Percentiles rank a stretch among this genome's conserved stretches.
phyloP scores from a whole-genome alignment of 2,797 vertebrate species.

The Rallus crepitans region DNA sequence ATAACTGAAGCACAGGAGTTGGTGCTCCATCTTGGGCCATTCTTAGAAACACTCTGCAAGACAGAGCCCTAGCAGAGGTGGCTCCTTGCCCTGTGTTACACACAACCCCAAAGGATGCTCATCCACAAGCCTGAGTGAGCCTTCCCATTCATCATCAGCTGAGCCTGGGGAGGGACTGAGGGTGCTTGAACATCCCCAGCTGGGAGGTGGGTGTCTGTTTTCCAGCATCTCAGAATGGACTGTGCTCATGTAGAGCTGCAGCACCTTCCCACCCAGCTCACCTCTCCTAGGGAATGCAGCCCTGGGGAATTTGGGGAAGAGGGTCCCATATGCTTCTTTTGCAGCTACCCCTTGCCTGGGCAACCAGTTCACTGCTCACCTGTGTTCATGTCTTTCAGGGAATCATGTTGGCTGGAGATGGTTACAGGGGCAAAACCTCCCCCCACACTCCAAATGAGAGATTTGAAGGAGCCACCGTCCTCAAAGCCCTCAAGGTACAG shows the following conservation, averaged over 20 bases:
- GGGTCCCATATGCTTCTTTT: neutral
- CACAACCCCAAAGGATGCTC: neutral
- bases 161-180: neutral
- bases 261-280: neutral
- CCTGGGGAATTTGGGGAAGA: neutral
- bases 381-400: conserved; percentile 66
- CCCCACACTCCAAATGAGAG: conserved; percentile 97
- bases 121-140: neutral
- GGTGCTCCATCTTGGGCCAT: neutral
- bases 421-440: conserved; percentile 93
- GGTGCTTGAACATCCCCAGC: neutral
- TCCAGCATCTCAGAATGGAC: neutral
- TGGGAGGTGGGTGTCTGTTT: neutral
- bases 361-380: neutral
- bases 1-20: neutral
- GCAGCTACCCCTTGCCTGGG: neutral
- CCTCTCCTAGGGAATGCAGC: neutral
- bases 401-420: conserved; percentile 91
- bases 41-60: neutral
- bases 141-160: neutral
- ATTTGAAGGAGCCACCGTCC: conserved; percentile 96
- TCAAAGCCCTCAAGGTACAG: conserved; percentile 92
- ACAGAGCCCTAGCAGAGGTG: neutral
- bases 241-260: neutral
- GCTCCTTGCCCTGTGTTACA: neutral